A percentile compares a stretch with the other conserved stretches of the same genome.
These are phyloP conservation scores for Platysteira castanea DNA, from an alignment of 2,113 vertebrate species.

Conservation along the genomic window DNA sequence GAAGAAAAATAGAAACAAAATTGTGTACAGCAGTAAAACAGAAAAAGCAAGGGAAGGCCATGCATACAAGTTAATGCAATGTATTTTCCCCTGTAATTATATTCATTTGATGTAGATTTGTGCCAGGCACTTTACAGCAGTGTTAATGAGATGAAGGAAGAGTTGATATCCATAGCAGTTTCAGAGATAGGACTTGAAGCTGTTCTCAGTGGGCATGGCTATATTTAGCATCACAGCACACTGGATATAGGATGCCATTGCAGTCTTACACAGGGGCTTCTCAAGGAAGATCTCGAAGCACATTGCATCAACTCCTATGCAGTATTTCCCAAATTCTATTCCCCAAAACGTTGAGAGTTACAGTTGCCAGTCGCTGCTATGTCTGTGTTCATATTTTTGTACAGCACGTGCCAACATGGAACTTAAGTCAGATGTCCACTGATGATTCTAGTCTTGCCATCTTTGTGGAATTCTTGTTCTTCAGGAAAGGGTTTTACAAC, in stretches of 20 bases:
- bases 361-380: neutral
- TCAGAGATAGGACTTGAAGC: neutral
- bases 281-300: neutral
- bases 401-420: neutral
- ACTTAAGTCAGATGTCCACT: neutral
- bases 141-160: slow-evolving; percentile 25
- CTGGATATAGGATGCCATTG: neutral
- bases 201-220: neutral
- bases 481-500: neutral
- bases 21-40: neutral
- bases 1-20: neutral
- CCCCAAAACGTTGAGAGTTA: neutral
- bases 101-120: slow-evolving; percentile 38
- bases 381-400: neutral
- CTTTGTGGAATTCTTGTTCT: neutral
- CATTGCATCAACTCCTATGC: neutral
- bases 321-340: neutral
- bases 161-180: neutral
- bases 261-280: neutral
- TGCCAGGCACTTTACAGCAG: slow-evolving; percentile 22
- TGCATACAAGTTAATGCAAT: neutral
- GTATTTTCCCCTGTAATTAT: slow-evolving; percentile 27
- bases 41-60: neutral
- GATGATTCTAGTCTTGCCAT: neutral
- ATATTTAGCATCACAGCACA: slow-evolving; percentile 7